phyloP scores from a whole-genome alignment of 2,797 vertebrate species.

The Hipposideros larvatus region DNA sequence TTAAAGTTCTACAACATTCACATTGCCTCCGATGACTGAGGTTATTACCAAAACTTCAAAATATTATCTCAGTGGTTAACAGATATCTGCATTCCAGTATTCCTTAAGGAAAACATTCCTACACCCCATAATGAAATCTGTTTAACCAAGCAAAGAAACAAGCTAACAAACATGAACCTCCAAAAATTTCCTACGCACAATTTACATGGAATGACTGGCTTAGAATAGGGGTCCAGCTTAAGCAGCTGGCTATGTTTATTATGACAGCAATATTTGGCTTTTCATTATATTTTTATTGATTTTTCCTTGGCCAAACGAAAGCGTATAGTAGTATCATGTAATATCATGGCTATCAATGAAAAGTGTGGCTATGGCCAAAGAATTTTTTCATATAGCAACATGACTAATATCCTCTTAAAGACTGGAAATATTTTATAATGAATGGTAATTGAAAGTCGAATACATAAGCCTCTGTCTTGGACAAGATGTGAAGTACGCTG shows the following conservation, averaged over 20 bases:
- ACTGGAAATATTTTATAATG: slow-evolving; percentile 27
- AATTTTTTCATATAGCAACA: slow-evolving; percentile 11
- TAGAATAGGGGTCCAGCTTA: background rate
- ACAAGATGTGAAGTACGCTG: slow-evolving; percentile 64
- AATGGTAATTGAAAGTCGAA: slow-evolving; percentile 51
- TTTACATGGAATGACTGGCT: background rate
- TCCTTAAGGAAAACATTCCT: background rate
- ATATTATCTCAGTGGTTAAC: background rate
- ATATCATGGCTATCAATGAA: background rate
- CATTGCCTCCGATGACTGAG: background rate
- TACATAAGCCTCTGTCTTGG: slow-evolving; percentile 58
- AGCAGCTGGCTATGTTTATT: background rate
- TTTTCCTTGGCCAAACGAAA: slow-evolving; percentile 47
- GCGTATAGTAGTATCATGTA: background rate
- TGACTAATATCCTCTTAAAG: background rate
- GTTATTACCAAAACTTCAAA: slow-evolving; percentile 19
- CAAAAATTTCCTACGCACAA: background rate
- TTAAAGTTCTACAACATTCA: background rate
- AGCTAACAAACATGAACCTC: background rate
- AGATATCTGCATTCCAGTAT: background rate
- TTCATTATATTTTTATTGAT: slow-evolving; percentile 9
- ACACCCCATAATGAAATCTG: background rate
- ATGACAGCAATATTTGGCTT: background rate
- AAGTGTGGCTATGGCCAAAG: background rate
- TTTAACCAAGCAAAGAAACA: slow-evolving; percentile 37